Conservation (phyloP, 2,113 vertebrate genomes). For the Oncorhynchus gorbuscha region DNA sequence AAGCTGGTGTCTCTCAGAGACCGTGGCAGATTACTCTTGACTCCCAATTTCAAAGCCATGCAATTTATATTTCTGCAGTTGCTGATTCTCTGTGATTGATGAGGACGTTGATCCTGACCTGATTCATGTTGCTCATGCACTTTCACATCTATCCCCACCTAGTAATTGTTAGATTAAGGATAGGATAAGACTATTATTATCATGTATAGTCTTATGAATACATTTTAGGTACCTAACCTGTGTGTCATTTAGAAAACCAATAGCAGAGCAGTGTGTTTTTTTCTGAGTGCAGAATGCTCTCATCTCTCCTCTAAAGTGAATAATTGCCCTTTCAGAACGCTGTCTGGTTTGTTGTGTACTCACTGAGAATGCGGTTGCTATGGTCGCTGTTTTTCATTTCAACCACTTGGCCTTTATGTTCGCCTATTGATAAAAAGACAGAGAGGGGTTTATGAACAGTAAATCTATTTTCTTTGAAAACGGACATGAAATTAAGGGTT, state of each 20-base stretch:
- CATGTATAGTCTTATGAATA: neutral
- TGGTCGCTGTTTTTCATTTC: slow-evolving; percentile 15
- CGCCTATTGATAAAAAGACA: neutral
- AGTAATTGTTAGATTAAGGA: neutral
- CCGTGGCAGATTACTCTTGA: neutral
- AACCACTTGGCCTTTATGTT: neutral
- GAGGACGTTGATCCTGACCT: neutral
- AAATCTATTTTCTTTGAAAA: neutral
- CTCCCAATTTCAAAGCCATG: neutral
- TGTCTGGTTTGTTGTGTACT: slow-evolving; percentile 3
- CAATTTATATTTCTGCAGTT: neutral
- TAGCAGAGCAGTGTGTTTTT: too few relatives aligned
- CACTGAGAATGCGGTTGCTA: slow-evolving; percentile 17
- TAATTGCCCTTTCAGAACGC: neutral
- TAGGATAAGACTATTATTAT: neutral
- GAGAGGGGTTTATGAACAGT: neutral
- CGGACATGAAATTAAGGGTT: neutral
- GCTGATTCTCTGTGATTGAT: neutral
- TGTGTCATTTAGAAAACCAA: too few relatives aligned
- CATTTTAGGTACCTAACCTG: too few relatives aligned
- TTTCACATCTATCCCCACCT: neutral
- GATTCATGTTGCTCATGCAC: neutral
- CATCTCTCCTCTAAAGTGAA: neutral
- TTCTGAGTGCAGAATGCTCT: neutral
- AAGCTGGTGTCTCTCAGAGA: neutral